Base-by-base conservation (phyloP, 2,797 vertebrate species). In the Podargus strigoides region DNA sequence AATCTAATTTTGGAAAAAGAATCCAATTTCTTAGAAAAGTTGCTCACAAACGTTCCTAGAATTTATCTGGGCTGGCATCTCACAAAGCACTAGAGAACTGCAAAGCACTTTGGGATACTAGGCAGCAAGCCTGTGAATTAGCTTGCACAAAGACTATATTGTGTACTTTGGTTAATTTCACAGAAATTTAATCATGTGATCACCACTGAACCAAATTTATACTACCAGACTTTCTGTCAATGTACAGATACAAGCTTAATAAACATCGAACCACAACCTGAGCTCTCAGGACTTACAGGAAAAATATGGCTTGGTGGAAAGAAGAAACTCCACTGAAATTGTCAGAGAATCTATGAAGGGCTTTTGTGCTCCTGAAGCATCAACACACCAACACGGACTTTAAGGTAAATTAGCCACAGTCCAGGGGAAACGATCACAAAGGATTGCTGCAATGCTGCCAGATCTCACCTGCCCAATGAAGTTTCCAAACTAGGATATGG, bases 11-110 rank as follows among this genome's bases (percentile, higher is more conserved):
- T 70, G 56, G 44, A 70, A 85, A 69, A 93, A 87, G 41, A 85
- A 63, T 36, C 63, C 78, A 90, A 89, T 20, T 85, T 28, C 44
- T 92, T 77, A 39, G 79, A 87, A 85, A 91, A 85, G 64, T 77
- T 85, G 41, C 26, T 90, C 52, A 36, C 52, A 91, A 85, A 56
- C 56, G 74, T 90, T 89, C 82, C 75, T 95, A 80, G 73, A 93
- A 81, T 90, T 94, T 83, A 88, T 34, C 75, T 74, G 34, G 39
- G 47, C 41, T 93, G 60, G 85, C 75, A 91, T 52, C 44, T 85
- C 42, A 77, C 72, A 87, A 66, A 90, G 21, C 34, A 56, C 59
- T 67, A 19, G 81, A 85, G 55, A 90, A 85, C 1, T 89, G 44
- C 67, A 87, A 89, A 90, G 26, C 44, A 49, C 32, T 79, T 89